Evolutionary conservation across 2,797 vertebrate species (phyloP).

Genomic region (Micromesistius poutassou): DNA sequence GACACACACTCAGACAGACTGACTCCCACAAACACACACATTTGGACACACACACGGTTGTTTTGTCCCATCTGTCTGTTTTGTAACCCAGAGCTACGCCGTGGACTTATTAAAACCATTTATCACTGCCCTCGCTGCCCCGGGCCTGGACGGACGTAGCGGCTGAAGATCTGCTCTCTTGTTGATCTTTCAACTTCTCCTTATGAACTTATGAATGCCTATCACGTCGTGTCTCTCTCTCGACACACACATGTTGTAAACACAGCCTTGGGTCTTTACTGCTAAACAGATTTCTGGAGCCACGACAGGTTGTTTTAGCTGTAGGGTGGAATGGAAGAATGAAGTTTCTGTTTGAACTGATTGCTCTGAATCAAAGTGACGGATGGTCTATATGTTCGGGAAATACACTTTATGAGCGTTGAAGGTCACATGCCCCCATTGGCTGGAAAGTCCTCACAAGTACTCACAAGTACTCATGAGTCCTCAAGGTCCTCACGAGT

Average conservation of each 20-base stretch:
- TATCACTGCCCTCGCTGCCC: conserved; percentile 54
- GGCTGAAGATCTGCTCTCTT: conserved; percentile 31
- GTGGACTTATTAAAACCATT: conserved; percentile 67
- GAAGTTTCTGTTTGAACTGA: neutral
- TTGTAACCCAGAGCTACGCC: conserved; percentile 56
- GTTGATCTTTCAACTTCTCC: conserved; percentile 16
- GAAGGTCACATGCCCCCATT: neutral
- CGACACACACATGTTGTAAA: neutral
- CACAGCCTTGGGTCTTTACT: neutral
- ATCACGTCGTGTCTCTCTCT: neutral
- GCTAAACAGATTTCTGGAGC: neutral
- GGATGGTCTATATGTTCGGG: neutral
- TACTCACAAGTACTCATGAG: no score
- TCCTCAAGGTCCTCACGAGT: no score
- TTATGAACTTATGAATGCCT: neutral
- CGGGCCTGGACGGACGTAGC: conserved; percentile 29
- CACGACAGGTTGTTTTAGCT: neutral
- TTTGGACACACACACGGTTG: conserved; percentile 54
- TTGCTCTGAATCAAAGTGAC: conserved; percentile 1
- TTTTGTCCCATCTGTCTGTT: conserved; percentile 59
- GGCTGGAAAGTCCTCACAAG: neutral
- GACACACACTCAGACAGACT: conserved; percentile 45
- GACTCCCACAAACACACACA: conserved; percentile 34
- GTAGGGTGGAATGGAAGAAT: neutral
- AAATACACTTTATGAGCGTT: neutral